Base-by-base conservation (phyloP, 2,113 vertebrate genomes). In the Pteruthius melanotis region DNA sequence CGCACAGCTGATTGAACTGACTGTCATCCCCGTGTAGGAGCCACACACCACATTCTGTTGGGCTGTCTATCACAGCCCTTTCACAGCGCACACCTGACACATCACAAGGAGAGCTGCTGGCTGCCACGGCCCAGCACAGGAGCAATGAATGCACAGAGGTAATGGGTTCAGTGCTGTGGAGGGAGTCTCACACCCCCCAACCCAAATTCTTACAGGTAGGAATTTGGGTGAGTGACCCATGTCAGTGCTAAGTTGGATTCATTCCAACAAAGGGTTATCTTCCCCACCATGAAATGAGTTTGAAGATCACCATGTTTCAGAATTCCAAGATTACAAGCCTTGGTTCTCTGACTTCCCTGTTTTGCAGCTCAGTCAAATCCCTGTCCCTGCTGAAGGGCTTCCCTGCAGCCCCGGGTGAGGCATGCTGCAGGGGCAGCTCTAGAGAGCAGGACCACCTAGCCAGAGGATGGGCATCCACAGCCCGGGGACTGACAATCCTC, bases 81-180 rank as follows among this genome's bases (percentile, higher is more conserved):
- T 10, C 33, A 11, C 28, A 35, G 33, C 59, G 10, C 39, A 28
- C 4, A 13, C 11, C 2, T 2, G 27, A 27, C 56, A 7, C 22
- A 2, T 2, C 49, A 11, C 35, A n/a, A 10, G n/a, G 7, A 12
- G 8, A 40, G 27, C 45, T 39, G 27, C 45, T 39, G 50, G 52
- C 35, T 71, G 17, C 56, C 45, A 20, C 19, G 69, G 57, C 61
- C 57, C 42, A 59, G 47, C 42, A 27, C 16, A 33, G 35, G 13
- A 49, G 59, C 57, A 37, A 9, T 1, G 26, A 52, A 10, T 7
- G 2, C 76, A 27, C 20, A 6, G 0, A 10, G 75, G 33, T 7
- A 19, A 33, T 0, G 5, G 30, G 27, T 12, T 49, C 15, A 47
- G 50, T 0, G 3, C 63, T 16, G 1, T 6, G 24, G 15, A 47